Conservation (phyloP, 1,140 invertebrate species). For the Zaprionus ghesquierei region DNA sequence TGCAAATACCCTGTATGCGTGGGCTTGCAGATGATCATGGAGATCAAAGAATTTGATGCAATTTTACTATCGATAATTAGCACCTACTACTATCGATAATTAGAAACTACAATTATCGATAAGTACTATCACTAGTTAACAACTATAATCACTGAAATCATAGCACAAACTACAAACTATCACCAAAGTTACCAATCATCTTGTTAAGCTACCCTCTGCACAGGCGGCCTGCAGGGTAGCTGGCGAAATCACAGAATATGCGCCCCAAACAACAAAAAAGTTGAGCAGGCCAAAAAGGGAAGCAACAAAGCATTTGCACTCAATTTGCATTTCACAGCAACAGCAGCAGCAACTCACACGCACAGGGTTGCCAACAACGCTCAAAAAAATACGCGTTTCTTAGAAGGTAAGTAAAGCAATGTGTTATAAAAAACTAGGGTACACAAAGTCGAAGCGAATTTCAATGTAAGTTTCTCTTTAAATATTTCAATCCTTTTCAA, state of each 20-base stretch:
- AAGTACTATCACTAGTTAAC: too few relatives aligned
- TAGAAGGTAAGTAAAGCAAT: too few relatives aligned
- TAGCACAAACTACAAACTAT: neutral
- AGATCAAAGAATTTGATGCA: neutral
- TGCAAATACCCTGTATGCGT: constrained; percentile 14
- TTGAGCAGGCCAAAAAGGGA: constrained; percentile 19
- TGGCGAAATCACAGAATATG: constrained; percentile 5
- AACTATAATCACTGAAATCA: too few relatives aligned
- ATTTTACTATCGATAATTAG: neutral
- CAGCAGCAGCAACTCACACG: neutral
- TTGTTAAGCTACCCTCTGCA: neutral
- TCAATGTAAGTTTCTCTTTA: too few relatives aligned
- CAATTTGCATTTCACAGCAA: constrained; percentile 22
- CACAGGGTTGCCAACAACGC: constrained; percentile 22
- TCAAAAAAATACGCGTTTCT: too few relatives aligned
- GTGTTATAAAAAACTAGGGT: neutral
- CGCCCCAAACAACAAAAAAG: constrained; percentile 1
- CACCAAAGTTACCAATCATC: too few relatives aligned
- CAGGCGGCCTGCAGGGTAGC: neutral
- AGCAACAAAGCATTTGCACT: constrained; percentile 36
- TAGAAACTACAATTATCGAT: too few relatives aligned
- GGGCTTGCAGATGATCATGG: neutral
- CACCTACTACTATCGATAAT: neutral
- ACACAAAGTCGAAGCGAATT: too few relatives aligned
- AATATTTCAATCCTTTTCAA: neutral